phyloP scores from a whole-genome alignment of 1,140 invertebrate genomes.

The Drosophila sp. region DNA sequence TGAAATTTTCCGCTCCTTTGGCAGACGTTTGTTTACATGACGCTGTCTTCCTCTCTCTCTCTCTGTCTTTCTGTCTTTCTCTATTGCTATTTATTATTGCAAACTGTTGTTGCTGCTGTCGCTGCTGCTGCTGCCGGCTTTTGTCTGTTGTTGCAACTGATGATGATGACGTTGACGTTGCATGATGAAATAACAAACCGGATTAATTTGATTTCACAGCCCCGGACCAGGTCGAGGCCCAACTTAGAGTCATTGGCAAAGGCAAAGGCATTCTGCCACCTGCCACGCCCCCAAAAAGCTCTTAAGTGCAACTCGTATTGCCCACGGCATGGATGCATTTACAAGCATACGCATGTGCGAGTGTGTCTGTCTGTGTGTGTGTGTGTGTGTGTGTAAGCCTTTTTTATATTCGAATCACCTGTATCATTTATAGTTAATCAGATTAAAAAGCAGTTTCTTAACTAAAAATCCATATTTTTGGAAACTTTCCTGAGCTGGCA shows the following conservation, averaged over 20 bases:
- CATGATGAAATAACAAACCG: slow-evolving; percentile 83
- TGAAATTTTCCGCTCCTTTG: slow-evolving; percentile 81
- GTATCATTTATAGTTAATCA: no score
- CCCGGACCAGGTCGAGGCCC: slow-evolving; percentile 17
- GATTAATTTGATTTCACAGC: slow-evolving; percentile 79
- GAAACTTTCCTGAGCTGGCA: no score
- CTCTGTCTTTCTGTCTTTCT: not conserved
- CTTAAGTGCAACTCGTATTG: slow-evolving; percentile 44
- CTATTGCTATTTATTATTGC: slow-evolving; percentile 76
- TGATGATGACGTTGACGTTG: slow-evolving; percentile 81
- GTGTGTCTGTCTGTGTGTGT: slow-evolving; percentile 25
- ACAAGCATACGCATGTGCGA: not conserved
- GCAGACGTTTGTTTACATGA: slow-evolving; percentile 60
- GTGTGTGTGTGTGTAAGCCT: slow-evolving; percentile 39
- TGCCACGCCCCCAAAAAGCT: slow-evolving; percentile 33
- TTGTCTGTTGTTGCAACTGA: slow-evolving; percentile 82
- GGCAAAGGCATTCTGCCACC: slow-evolving; percentile 21
- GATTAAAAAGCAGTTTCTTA: no score
- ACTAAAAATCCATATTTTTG: no score
- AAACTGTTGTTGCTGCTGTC: slow-evolving; percentile 62
- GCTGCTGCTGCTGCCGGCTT: slow-evolving; percentile 52
- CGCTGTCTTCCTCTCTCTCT: slow-evolving; percentile 28
- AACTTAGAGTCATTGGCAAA: slow-evolving; percentile 11
- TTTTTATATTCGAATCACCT: no score
- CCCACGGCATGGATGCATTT: slow-evolving; percentile 10